phyloP scores from a whole-genome alignment of 2,888 invertebrate species.

The Amphipyra tragopoginis region DNA sequence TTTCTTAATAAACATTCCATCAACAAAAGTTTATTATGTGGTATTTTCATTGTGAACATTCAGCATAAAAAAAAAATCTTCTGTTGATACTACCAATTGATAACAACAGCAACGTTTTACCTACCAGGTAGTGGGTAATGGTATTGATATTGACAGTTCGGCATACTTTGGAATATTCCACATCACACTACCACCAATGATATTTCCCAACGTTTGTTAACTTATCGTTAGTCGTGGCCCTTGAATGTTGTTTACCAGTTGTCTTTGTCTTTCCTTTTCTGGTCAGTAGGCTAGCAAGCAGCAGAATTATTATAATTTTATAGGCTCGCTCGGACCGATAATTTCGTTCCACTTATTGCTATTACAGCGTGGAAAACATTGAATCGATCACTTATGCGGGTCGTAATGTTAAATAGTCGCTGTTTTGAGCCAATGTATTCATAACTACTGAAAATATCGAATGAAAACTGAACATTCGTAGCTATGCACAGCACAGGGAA shows the following conservation, averaged over 20 bases:
- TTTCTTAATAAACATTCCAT: too few species aligned
- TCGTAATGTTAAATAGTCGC: not conserved
- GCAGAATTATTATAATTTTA: not conserved
- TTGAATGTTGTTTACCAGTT: slow-evolving; percentile 33
- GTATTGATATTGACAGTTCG: slow-evolving; percentile 31
- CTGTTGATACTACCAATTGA: slow-evolving; percentile 9
- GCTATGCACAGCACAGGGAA: too few species aligned
- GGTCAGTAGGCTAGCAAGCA: not conserved
- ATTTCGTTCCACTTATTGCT: slow-evolving; percentile 1
- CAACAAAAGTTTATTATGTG: too few species aligned
- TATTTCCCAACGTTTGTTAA: slow-evolving; percentile 60
- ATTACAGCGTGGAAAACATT: not conserved
- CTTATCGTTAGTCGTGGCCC: slow-evolving; percentile 63
- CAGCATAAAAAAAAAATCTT: slow-evolving; percentile 7
- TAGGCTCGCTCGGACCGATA: not conserved
- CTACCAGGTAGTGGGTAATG: slow-evolving; percentile 27
- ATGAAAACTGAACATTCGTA: too few species aligned
- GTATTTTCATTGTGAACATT: too few species aligned
- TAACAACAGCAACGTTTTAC: slow-evolving; percentile 14
- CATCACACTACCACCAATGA: slow-evolving; percentile 40
- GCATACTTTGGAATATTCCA: slow-evolving; percentile 58
- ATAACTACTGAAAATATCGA: too few species aligned
- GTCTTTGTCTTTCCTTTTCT: slow-evolving; percentile 3
- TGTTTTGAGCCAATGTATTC: not conserved
- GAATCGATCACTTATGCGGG: slow-evolving; percentile 1